Base-by-base conservation (phyloP, 1,140 invertebrate species). In the Bombus picipes region DNA sequence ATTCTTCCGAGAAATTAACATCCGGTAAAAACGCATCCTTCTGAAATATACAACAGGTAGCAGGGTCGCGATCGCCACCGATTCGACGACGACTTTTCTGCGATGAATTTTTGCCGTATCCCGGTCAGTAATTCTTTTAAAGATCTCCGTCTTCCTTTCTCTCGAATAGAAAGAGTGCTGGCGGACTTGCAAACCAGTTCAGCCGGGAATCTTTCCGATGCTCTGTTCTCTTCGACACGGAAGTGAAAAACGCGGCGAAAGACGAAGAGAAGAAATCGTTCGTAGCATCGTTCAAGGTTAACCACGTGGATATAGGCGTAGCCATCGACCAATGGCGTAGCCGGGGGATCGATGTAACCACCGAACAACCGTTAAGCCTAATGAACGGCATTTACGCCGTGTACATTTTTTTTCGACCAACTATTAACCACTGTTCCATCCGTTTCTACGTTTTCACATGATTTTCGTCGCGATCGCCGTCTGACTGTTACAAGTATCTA, bases 241-340 rank as follows among this genome's bases (percentile, higher is more conserved):
- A 86, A 86, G 81, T 86, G 85, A 86, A 86, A 86, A 88, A 86
- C 80, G 74, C 85, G 68, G 75, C 78, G 80, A 86, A 82, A 88
- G 73, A 88, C 75, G 72, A 77, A 22, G 86, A 74, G 86, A 88
- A 82, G 74, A 88, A 86, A 88, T 86, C 74, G 84, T 87, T 90
- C 53, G 81, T 81, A 82, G 85, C 88, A 72, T 77, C 80, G 86
- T 88, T 88, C 84, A 91, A 91, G 84, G 87, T 90, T 88, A 88
- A 84, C 84, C 90, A 83, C 85, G 82, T 77, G 87, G 77, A 87
- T 83, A 83, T 80, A 81, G 78, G 78, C 77, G 81, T 83, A 81
- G 81, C 74, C 79, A 82, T 34, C 22, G 74, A 53, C 71, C 89
- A 87, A 59, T 87, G 85, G 81, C 88, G 85, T 89, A 84, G 81